phyloP scores from a whole-genome alignment of 92 coral and sea anemone species.

The Diadumene lineata region DNA sequence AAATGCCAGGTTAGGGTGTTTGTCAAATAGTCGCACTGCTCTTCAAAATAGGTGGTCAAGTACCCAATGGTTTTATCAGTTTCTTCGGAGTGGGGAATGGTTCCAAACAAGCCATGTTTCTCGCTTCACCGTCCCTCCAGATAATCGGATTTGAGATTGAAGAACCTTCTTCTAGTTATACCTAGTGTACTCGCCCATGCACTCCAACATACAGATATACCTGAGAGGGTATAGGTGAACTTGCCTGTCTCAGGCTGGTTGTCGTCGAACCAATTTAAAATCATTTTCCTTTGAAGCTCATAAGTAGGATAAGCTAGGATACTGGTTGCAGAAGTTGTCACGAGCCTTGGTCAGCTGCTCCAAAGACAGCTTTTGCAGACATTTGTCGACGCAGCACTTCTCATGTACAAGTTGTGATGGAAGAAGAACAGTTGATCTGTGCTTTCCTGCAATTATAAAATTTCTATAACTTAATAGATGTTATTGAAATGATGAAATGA shows the following conservation, averaged over 20 bases:
- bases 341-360: constrained; percentile 30
- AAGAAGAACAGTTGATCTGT: constrained; percentile 21
- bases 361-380: constrained; percentile 12
- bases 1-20: constrained; percentile 55
- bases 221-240: constrained; percentile 4
- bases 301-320: constrained; percentile 33
- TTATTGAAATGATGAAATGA: too few species aligned
- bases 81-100: constrained; percentile 29
- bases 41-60: constrained; percentile 49
- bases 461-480: too few species aligned
- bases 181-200: constrained; percentile 57
- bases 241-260: constrained; percentile 26
- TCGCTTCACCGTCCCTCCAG: constrained; percentile 40
- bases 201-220: constrained; percentile 38
- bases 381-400: constrained; percentile 35
- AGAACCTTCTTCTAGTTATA: constrained; percentile 51
- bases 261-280: constrained; percentile 53
- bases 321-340: constrained; percentile 21
- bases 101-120: constrained; percentile 38
- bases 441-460: constrained; percentile 16
- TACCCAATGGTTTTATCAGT: constrained; percentile 25
- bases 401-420: not conserved
- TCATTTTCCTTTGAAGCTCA: constrained; percentile 37
- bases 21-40: constrained; percentile 63
- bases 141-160: constrained; percentile 41